Evolutionary conservation across 2,113 vertebrate genomes (phyloP), one percentile per base, ranked within the genome.

Genomic region (Hippolais icterina): DNA sequence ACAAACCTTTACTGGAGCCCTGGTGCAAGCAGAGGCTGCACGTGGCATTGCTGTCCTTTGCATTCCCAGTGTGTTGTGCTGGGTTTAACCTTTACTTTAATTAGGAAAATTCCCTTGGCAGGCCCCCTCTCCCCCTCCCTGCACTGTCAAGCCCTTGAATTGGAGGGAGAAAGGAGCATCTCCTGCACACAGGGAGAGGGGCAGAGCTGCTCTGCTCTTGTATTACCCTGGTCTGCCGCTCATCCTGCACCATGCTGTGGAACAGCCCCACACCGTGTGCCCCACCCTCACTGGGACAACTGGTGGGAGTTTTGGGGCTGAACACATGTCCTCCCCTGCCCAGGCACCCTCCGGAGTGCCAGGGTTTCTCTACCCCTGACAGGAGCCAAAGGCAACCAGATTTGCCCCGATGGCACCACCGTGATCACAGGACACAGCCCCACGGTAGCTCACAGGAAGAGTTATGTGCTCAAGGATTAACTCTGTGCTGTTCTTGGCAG

Each of bases 331-430:
- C 50, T 22, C 13, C 11, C 11, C 14, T 23, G 35, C 54, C 44
- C 54, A n/a, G 53, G 41, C 46, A 44, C 0, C 21, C 37, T 33
- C 42, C 0, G 6, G 78, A 44, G 5, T 4, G 21, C 22, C 5
- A 7, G 31, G 83, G 17, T 17, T 11, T 74, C 89, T 39, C 53
- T 52, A 17, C 6, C 29, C 5, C 5, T 3, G 42, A 22, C 66
- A 44, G 50, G 56, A 81, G 35, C 35, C 1, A 0, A 17, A 33
- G 75, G 74, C 66, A 88, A 41, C 68, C 49, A 7, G 87, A 12
- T 5, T 44, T 6, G 29, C 49, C 33, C 14, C 0, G 0, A 8
- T 13, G 41, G 61, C 9, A 24, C 41, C 2, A 6, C 59, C 3
- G 21, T 15, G 61, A 29, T 18, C 80, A 28, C 18, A 35, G 78